phyloP scores from a whole-genome alignment of 2,888 invertebrate species.

The Pachliopta kotzebuea region DNA sequence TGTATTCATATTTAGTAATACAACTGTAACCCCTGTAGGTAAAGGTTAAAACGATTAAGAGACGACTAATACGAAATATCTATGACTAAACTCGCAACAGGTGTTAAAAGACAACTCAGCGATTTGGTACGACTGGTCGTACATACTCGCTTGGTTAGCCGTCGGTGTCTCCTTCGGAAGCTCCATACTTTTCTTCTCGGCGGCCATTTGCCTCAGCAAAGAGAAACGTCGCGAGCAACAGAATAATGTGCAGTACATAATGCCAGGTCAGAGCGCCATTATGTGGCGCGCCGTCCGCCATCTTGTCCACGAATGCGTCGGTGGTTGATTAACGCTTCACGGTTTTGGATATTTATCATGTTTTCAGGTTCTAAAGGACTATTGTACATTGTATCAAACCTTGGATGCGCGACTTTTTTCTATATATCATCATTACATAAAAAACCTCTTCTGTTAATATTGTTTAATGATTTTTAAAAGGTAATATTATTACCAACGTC shows the following conservation, averaged over 20 bases:
- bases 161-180: conserved; percentile 88
- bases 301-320: conserved; percentile 46
- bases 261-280: conserved; percentile 87
- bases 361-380: conserved; percentile 39
- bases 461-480: not conserved
- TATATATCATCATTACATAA: conserved; percentile 2
- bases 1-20: not conserved
- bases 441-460: not conserved
- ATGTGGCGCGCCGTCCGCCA: conserved; percentile 43
- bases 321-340: conserved; percentile 64
- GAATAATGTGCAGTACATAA: conserved; percentile 92
- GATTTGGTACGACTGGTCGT: conserved; percentile 92
- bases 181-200: conserved; percentile 89
- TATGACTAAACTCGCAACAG: conserved; percentile 60
- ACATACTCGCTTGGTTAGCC: conserved; percentile 91
- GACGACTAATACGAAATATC: conserved; percentile 5
- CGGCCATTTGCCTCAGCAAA: conserved; percentile 88
- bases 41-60: conserved; percentile 1
- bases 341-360: conserved; percentile 44
- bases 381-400: conserved; percentile 43
- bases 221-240: conserved; percentile 87
- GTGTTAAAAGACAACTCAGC: conserved; percentile 86
- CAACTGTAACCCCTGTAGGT: not conserved
- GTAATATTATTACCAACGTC: not conserved
- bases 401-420: conserved; percentile 11